Evolutionary conservation across 2,113 vertebrate species (phyloP), one percentile per base, ranked within the genome.

Genomic region (Polypterus bichir): DNA sequence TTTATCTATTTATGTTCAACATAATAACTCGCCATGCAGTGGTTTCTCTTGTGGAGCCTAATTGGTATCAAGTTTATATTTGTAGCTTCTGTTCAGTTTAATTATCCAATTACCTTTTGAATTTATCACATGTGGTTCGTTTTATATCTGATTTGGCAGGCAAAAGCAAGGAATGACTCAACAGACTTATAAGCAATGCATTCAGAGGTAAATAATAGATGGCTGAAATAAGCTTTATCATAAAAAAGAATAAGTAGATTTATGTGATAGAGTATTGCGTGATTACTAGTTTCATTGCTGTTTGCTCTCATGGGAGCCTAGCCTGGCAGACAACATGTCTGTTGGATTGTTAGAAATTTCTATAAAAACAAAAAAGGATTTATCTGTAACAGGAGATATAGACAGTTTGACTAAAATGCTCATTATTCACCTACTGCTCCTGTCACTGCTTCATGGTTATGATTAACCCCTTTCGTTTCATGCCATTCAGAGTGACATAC

Each of bases 71-170:
- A 7, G 10, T 52, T 52, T 52, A 8, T 52, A 52, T 52, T 52
- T 52, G 51, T 52, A 52, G 51, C 51, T 52, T 52, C 4, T 52
- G 51, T 4, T 52, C 51, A 52, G 51, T 52, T 7, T 52, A 52
- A 52, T 52, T 52, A 52, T 52, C 51, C 51, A 52, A 52, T 52
- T 52, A 52, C 51, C 51, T 52, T 51, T 51, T 51, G 49, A 9
- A 51, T 51, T 51, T 51, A 51, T 7, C 49, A 51, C 49, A 51
- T 6, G 27, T 6, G 49, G 6, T 51, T 51, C 49, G 6, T 52
- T 52, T 52, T 52, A 4, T 52, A 52, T 52, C 51, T 3, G 51
- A 52, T 52, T 52, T 52, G 51, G 51, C 51, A 52, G 4, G 51
- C 51, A 52, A 8, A 3, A 4, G 51, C 51, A 3, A 52, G 51